phyloP scores from a whole-genome alignment of 2,797 vertebrate species.

The Distichodus sexfasciatus region DNA sequence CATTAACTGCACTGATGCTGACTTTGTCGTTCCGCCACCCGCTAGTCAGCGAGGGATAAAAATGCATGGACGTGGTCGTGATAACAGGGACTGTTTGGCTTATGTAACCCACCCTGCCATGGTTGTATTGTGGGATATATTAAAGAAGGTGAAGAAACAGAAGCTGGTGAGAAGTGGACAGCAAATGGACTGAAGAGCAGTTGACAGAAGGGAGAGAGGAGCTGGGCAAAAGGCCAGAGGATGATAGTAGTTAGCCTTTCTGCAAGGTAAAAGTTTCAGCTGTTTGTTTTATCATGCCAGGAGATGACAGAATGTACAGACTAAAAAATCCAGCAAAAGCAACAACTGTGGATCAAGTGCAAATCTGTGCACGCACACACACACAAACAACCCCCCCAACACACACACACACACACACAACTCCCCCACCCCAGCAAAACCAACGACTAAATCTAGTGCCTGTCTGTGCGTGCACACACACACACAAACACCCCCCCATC shows the following conservation, averaged over 20 bases:
- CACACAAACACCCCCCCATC: background rate
- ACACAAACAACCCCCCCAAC: background rate
- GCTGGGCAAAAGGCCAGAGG: conserved; percentile 20
- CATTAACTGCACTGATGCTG: no score
- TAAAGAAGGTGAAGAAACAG: conserved; percentile 61
- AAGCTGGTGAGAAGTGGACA: conserved; percentile 36
- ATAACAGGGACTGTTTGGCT: conserved; percentile 77
- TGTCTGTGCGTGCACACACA: conserved; percentile 11
- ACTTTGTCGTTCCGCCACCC: no score
- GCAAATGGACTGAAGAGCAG: conserved; percentile 16
- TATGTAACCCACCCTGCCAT: conserved; percentile 62
- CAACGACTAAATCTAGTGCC: background rate
- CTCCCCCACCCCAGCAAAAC: background rate
- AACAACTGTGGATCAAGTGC: conserved; percentile 49
- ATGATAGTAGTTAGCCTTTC: conserved; percentile 27
- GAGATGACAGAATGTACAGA: conserved; percentile 8
- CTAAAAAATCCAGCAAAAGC: conserved; percentile 15
- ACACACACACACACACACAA: conserved; percentile 38
- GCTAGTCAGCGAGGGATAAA: conserved; percentile 53
- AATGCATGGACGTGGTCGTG: conserved; percentile 63
- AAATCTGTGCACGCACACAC: background rate
- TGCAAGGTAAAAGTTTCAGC: conserved; percentile 40
- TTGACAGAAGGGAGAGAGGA: conserved; percentile 6
- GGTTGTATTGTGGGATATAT: conserved; percentile 62
- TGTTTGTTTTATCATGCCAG: conserved; percentile 42